Conservation (phyloP, 2,888 invertebrate species). For the Eristalinus sepulchralis region DNA sequence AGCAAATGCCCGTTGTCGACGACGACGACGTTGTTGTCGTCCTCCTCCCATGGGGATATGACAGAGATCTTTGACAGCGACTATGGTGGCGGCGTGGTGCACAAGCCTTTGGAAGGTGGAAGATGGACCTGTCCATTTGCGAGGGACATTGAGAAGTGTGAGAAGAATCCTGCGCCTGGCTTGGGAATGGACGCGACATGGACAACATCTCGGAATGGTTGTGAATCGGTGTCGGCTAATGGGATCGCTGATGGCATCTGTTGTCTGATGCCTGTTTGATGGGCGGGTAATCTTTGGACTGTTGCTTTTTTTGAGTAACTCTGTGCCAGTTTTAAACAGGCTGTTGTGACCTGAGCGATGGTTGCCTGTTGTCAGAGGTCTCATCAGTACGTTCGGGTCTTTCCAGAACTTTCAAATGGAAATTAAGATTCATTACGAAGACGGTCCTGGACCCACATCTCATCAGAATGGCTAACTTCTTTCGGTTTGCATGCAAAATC, state of each 20-base stretch:
- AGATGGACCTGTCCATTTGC: not conserved
- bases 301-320: not conserved
- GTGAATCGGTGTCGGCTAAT: not conserved
- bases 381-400: too few relatives aligned
- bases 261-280: not conserved
- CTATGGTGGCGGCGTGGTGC: slow-evolving; percentile 5
- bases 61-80: slow-evolving; percentile 14
- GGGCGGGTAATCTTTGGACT: not conserved
- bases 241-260: not conserved
- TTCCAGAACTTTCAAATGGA: too few relatives aligned
- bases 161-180: not conserved
- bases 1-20: not conserved
- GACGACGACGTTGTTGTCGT: not conserved
- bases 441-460: not conserved
- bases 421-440: too few relatives aligned
- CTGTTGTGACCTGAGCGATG: too few relatives aligned
- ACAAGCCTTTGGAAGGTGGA: not conserved
- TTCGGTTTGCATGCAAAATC: not conserved
- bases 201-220: not conserved
- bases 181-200: not conserved
- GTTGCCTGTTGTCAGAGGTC: too few relatives aligned
- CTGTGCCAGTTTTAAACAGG: too few relatives aligned
- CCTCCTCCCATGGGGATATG: slow-evolving; percentile 37
- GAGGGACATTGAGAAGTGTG: not conserved
- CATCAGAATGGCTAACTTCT: not conserved